These are phyloP conservation scores for Limnothrissa miodon DNA, from an alignment of 2,113 vertebrate species.

Conservation along the genomic window DNA sequence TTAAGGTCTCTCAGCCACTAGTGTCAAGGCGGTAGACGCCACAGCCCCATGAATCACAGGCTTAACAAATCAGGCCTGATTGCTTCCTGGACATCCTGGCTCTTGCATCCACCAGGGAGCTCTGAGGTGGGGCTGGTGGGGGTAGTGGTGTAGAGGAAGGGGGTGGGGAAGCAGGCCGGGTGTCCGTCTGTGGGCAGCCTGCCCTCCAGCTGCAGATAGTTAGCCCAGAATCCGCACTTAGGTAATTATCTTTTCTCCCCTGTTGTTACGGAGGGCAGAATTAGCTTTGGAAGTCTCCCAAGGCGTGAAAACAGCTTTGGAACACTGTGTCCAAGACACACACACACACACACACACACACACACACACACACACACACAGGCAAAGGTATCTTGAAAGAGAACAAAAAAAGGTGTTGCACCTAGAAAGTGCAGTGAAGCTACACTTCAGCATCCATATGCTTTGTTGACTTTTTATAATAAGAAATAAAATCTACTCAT, in stretches of 20 bases:
- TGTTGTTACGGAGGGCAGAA: constrained; percentile 67
- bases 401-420: constrained; percentile 1
- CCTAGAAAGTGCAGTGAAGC: constrained; percentile 19
- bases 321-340: constrained; percentile 36
- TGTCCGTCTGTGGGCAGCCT: constrained; percentile 60
- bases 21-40: constrained; percentile 62
- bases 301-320: constrained; percentile 44
- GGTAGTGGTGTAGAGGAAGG: neutral
- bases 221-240: constrained; percentile 70
- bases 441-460: constrained; percentile 22
- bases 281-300: constrained; percentile 67
- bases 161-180: constrained; percentile 31
- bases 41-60: constrained; percentile 64
- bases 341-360: constrained; percentile 6
- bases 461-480: constrained; percentile 25
- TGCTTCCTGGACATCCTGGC: constrained; percentile 58
- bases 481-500: constrained; percentile 15
- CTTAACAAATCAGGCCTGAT: constrained; percentile 74
- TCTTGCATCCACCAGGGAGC: neutral
- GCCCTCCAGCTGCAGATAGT: constrained; percentile 70
- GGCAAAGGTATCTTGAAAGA: constrained; percentile 20
- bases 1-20: constrained; percentile 59
- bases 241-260: constrained; percentile 74
- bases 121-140: neutral
- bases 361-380: constrained; percentile 1